Conservation (phyloP, 2,888 invertebrate genomes). For the Nemotelus nigrinus region DNA sequence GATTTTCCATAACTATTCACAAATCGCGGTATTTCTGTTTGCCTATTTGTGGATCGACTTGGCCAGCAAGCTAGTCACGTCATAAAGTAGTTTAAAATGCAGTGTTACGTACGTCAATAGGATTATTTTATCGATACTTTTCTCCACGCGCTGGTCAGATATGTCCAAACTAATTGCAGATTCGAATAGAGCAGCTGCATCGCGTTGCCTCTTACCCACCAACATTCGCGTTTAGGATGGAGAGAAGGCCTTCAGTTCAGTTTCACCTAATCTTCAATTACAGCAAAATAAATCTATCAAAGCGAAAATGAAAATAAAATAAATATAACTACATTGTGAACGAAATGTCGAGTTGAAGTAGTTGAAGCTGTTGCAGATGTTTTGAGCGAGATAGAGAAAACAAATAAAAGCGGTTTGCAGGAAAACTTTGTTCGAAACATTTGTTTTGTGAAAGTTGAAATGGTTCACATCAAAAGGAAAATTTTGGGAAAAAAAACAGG, state of each 20-base stretch:
- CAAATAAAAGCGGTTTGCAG: no score
- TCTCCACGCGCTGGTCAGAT: background rate
- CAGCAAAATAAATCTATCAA: constrained; percentile 38
- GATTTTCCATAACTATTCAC: background rate
- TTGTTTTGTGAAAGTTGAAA: no score
- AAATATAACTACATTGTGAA: background rate
- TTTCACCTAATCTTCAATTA: constrained; percentile 33
- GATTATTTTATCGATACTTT: constrained; percentile 33
- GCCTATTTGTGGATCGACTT: background rate
- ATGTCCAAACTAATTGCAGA: constrained; percentile 17
- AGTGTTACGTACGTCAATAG: constrained; percentile 35
- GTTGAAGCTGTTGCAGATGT: no score
- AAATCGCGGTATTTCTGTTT: background rate
- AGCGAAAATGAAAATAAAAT: constrained; percentile 22
- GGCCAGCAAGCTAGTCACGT: background rate
- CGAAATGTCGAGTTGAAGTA: no score
- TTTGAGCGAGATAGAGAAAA: no score
- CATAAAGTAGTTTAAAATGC: constrained; percentile 37
- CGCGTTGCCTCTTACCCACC: background rate
- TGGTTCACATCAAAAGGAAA: no score
- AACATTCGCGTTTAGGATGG: background rate
- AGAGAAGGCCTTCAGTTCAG: constrained; percentile 13
- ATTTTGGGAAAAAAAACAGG: no score
- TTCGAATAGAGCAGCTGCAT: background rate
- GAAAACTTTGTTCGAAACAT: no score